Base-by-base conservation (phyloP, 1,140 invertebrate species). In the Chymomyza costata region DNA sequence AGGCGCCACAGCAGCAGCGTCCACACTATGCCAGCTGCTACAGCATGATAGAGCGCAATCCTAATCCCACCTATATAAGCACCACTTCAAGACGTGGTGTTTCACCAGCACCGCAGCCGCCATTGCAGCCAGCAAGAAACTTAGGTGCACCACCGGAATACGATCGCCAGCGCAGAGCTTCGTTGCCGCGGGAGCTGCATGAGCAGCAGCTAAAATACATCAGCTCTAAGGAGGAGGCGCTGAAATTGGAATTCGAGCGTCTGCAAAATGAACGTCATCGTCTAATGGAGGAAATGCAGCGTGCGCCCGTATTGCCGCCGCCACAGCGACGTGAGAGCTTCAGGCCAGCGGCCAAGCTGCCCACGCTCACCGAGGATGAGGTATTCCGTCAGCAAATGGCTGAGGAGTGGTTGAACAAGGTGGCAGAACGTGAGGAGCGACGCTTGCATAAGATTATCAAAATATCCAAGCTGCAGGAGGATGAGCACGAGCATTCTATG, bases 361-460 rank as follows among this genome's bases (percentile, higher is more conserved):
- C 84, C 61, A 87, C 88, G 3, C 55, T 85, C 45, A 86, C 87
- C 25, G 87, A 88, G 52, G 87, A 89, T 14, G 93, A 94, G 84
- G 88, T 89, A 28, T 90, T 94, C 70, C 88, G 92, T 6, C 89
- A 91, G 54, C 88, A 90, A 78, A 94, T 95, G 93, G 94, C 93
- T 74, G 88, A 92, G 53, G 94, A 95, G 84, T 95, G 94, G 84
- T 89, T 93, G 80, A 87, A 89, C 66, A 92, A 94, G 86, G 90
- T 95, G 41, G 88, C 91, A 1, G 92, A 93, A 84, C 88, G 93
- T n/a, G 90, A 92, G 59, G 90, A 94, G 70, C 88, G 93, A 18
- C 92, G 91, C 45, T 89, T 92, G 38, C 89, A 92, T 18, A 94
- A 93, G 84, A 88, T 94, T 10, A 91, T 95, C 11, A 93, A 93